A percentile compares a stretch with the other conserved stretches of the same genome.
These are phyloP conservation scores for Tyria jacobaeae DNA, from an alignment of 2,888 invertebrate species.

Conservation along the genomic window DNA sequence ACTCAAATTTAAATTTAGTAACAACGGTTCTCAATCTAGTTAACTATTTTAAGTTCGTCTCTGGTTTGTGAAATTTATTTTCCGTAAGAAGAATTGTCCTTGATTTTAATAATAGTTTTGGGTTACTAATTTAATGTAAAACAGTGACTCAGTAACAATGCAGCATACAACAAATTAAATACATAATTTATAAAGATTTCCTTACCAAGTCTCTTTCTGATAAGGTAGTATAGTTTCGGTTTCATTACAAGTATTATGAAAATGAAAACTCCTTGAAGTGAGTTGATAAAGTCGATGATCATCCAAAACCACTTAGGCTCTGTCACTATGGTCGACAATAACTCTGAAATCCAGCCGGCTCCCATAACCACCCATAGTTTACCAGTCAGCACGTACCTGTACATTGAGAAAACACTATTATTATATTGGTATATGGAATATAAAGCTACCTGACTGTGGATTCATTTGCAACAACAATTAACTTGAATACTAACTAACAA, in stretches of 20 bases:
- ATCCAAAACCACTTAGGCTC: slow-evolving; percentile 83
- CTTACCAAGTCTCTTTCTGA: slow-evolving; percentile 86
- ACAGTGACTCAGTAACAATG: background rate
- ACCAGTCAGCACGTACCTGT: slow-evolving; percentile 89
- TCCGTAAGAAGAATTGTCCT: background rate
- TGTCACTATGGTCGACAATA: slow-evolving; percentile 86
- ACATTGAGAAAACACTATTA: background rate
- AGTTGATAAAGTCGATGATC: slow-evolving; percentile 89
- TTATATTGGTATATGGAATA: background rate
- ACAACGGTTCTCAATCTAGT: no score
- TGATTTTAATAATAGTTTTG: background rate
- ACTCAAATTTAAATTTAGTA: no score
- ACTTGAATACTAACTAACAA: no score
- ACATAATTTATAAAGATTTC: background rate
- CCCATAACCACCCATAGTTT: slow-evolving; percentile 94
- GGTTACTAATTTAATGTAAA: background rate
- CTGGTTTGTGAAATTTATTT: background rate
- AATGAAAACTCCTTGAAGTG: slow-evolving; percentile 90
- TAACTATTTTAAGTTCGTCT: background rate
- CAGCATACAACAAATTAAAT: background rate
- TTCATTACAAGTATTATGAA: slow-evolving; percentile 91
- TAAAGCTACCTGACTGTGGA: background rate
- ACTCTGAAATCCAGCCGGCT: slow-evolving; percentile 90
- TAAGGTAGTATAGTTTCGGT: slow-evolving; percentile 87
- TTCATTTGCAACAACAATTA: background rate